Evolutionary conservation across 2,797 vertebrate species (phyloP), one percentile per base, ranked within the genome.

Genomic region (Amblyraja radiata): DNA sequence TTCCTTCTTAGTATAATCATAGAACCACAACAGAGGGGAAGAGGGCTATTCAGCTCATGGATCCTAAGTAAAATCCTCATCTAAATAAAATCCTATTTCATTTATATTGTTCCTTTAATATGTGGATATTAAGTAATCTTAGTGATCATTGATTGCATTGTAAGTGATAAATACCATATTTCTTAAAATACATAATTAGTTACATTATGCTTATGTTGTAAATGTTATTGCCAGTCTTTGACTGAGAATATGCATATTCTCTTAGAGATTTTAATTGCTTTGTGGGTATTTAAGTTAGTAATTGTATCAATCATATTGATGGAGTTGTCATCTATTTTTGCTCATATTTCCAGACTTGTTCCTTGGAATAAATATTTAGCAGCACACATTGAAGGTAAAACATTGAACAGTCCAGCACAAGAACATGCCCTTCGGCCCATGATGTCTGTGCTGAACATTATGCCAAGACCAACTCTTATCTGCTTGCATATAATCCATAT

Each of bases 201-300:
- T 81, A 81, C 80, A 46, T 81, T 54, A 21, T 81, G 54, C 80
- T 81, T 23, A 81, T 1, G 18, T 21, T 81, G 18, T 21, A 39
- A 81, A 46, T 81, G 54, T 25, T 54, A 81, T 54, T 81, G 10
- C 9, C 21, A 54, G 9, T 81, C 21, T 54, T 46, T 81, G 80
- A 54, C 23, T 23, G 21, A 54, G 80, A 8, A 54, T 6, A 81
- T 10, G 8, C 23, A 11, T 25, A 9, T 21, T 54, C 21, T 23
- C 79, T 23, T 54, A 23, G 79, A 25, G 21, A 81, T 81, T 81
- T 25, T 81, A 81, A 81, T 81, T 81, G 80, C 80, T 81, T 54
- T 46, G 80, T 54, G 18, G 39, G 5, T 7, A 81, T 81, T 81
- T 9, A 54, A 81, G 79, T 7, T 6, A 21, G 18, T 81, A 54